Conservation (phyloP, 1,140 invertebrate genomes). For the Psilanteris sp. region DNA sequence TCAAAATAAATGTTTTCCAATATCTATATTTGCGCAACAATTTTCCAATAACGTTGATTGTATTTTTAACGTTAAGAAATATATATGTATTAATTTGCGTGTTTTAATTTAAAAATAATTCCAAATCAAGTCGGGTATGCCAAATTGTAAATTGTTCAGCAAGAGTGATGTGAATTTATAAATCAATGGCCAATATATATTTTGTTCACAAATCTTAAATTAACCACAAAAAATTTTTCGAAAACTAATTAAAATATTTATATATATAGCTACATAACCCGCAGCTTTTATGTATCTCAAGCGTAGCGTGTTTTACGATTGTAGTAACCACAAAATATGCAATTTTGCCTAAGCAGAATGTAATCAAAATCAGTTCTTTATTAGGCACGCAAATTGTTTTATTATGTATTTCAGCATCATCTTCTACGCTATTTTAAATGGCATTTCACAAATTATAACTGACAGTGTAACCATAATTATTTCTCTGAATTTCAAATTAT, state of each 20-base stretch:
- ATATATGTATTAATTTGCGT: constrained; percentile 54
- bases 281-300: constrained; percentile 59
- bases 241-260: constrained; percentile 64
- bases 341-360: constrained; percentile 46
- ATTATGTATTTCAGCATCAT: constrained; percentile 26
- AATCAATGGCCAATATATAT: too few species aligned
- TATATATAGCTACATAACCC: constrained; percentile 53
- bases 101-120: constrained; percentile 36
- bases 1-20: constrained; percentile 31
- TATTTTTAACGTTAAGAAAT: constrained; percentile 41
- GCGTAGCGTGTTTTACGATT: constrained; percentile 49
- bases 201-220: too few species aligned
- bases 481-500: too few species aligned
- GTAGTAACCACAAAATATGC: constrained; percentile 47
- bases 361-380: constrained; percentile 41
- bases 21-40: constrained; percentile 49
- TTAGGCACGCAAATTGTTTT: constrained; percentile 30
- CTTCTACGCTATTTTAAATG: constrained; percentile 5
- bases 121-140: constrained; percentile 26
- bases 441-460: too few species aligned
- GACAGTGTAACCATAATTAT: too few species aligned
- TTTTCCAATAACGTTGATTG: constrained; percentile 30
- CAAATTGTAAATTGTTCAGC: constrained; percentile 27
- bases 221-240: constrained; percentile 44
- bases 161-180: too few species aligned